Conservation (phyloP, 2,888 invertebrate genomes). For the Cantharis nigra region DNA sequence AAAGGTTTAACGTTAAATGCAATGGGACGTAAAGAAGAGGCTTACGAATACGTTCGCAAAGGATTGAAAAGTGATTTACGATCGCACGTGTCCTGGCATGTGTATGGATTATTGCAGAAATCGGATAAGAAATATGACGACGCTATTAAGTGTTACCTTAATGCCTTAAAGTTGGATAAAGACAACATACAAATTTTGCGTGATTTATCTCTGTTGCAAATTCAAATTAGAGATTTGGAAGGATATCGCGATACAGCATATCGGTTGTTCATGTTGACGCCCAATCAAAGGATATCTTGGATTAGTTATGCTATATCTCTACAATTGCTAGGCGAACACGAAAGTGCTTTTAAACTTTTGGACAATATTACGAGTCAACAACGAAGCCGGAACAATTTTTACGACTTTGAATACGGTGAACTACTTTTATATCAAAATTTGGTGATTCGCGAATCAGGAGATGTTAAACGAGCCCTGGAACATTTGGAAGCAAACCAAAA, state of each 20-base stretch:
- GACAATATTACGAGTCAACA: slow-evolving; percentile 76
- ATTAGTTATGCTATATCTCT: slow-evolving; percentile 99
- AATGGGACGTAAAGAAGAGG: slow-evolving; percentile 96
- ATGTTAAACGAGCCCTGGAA: slow-evolving; percentile 81
- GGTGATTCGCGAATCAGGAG: slow-evolving; percentile 93
- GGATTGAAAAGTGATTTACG: slow-evolving; percentile 95
- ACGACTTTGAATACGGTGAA: slow-evolving; percentile 97
- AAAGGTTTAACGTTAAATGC: slow-evolving; percentile 98
- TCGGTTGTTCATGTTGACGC: slow-evolving; percentile 92
- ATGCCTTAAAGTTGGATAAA: slow-evolving; percentile 98
- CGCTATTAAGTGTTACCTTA: slow-evolving; percentile 98
- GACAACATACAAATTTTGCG: slow-evolving; percentile 97
- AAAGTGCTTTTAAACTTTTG: slow-evolving; percentile 96
- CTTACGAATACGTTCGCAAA: slow-evolving; percentile 94
- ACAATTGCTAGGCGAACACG: slow-evolving; percentile 94
- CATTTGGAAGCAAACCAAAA: slow-evolving; percentile 86
- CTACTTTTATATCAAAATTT: slow-evolving; percentile 95
- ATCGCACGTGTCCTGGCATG: slow-evolving; percentile 99
- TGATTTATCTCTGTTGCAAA: slow-evolving; percentile 95
- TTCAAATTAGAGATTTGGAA: slow-evolving; percentile 98
- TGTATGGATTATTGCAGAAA: slow-evolving; percentile 93
- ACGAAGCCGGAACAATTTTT: slow-evolving; percentile 58
- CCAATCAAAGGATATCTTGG: slow-evolving; percentile 98
- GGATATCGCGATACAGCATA: slow-evolving; percentile 99
- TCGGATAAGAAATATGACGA: slow-evolving; percentile 99